Evolutionary conservation across 2,797 vertebrate genomes (phyloP), one percentile per base, ranked within the genome.

Genomic region (Stomatorhinus walkeri): DNA sequence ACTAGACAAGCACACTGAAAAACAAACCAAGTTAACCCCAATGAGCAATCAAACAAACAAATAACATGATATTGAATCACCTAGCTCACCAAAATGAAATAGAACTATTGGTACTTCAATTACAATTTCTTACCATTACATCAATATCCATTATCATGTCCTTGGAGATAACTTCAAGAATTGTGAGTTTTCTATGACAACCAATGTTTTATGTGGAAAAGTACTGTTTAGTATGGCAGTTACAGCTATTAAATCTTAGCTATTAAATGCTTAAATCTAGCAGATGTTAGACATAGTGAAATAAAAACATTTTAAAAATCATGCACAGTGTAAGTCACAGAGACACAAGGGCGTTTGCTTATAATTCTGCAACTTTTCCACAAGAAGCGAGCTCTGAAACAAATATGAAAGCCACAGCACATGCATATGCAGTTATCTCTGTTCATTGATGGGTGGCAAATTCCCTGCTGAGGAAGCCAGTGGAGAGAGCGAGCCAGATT

Each of bases 321-420:
- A 79, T 79, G 72, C 72, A 79, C 72, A 9, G 36, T 46, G 6
- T 14, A 79, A 46, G 40, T 81, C 76, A 46, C 76, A 9, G 16
- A 81, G 76, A 10, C 76, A n/a, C 19, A 81, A 81, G 76, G 76
- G 40, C 40, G 12, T 59, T 59, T 56, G 28, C 32, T 86, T 56
- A 86, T 40, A 49, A 28, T 32, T 52, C 28, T 86, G 85, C 85
- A 86, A 59, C 51, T 59, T 87, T 59, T 87, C 85, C 85, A 87
- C 52, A n/a, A 87, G 51, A 56, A 8, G 24, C 1, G 22, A 87
- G 48, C 52, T 51, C 81, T 49, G 32, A 40, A 59, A n/a, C 16
- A 40, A 86, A 85, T 51, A 49, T 28, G 52, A 56, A 40, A 56
- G 76, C 36, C 76, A 22, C 76, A 9, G 28, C 52, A 59, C 28